Conservation (phyloP, 2,797 vertebrate genomes). For the Notolepis coatsorum region DNA sequence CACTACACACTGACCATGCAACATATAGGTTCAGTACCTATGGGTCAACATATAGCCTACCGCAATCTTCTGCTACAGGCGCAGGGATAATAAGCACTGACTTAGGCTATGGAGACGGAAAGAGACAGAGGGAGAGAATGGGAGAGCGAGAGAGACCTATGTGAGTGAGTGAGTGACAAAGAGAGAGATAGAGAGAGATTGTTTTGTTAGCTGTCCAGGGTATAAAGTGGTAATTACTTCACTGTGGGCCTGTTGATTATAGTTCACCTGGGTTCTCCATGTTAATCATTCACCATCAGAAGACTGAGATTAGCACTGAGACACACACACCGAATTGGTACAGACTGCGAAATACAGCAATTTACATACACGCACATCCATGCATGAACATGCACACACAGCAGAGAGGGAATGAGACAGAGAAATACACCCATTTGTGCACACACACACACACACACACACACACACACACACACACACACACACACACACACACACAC, state of each 20-base stretch:
- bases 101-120: slow-evolving; percentile 1
- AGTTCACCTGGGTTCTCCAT: slow-evolving; percentile 78
- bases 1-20: slow-evolving; percentile 14
- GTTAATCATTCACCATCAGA: slow-evolving; percentile 81
- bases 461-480: slow-evolving; percentile 1
- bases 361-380: too few species aligned
- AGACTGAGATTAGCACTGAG: slow-evolving; percentile 71
- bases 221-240: slow-evolving; percentile 81
- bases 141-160: slow-evolving; percentile 44
- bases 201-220: slow-evolving; percentile 72
- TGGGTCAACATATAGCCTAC: neutral
- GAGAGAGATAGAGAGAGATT: slow-evolving; percentile 32
- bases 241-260: slow-evolving; percentile 82
- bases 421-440: slow-evolving; percentile 47
- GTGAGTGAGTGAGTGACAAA: neutral
- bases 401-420: slow-evolving; percentile 34
- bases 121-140: slow-evolving; percentile 43
- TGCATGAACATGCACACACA: slow-evolving; percentile 61
- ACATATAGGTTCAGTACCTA: neutral
- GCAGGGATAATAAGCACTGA: slow-evolving; percentile 55
- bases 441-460: slow-evolving; percentile 13
- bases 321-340: slow-evolving; percentile 47
- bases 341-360: too few species aligned
- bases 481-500: slow-evolving; percentile 23
- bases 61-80: slow-evolving; percentile 5